Conservation (phyloP, 2,113 vertebrate species). For the Plecturocebus donacophilus region DNA sequence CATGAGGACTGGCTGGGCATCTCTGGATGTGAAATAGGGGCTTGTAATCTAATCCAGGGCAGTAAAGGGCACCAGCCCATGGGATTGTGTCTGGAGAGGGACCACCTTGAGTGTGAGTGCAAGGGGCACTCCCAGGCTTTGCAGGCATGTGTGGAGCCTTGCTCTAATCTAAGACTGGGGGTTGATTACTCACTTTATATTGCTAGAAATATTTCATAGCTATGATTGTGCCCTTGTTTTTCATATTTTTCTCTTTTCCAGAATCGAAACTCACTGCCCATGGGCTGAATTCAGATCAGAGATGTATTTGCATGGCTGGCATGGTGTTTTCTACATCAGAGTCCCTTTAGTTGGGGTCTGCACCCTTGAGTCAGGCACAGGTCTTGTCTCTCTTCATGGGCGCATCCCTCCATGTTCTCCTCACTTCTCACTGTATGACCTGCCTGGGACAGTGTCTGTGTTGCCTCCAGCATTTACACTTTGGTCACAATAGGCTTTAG, state of each 20-base stretch:
- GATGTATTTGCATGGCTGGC: neutral
- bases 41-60: too few relatives aligned
- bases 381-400: rapidly evolving
- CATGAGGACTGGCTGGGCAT: neutral
- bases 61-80: neutral
- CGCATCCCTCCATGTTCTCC: neutral
- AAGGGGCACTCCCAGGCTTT: neutral
- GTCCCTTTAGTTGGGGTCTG: neutral
- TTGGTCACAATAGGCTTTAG: neutral
- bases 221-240: neutral
- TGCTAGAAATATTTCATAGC: neutral
- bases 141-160: rapidly evolving
- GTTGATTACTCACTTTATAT: neutral
- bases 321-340: neutral
- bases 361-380: rapidly evolving
- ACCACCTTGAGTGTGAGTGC: too few relatives aligned
- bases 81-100: neutral
- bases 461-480: neutral
- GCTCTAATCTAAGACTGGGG: neutral
- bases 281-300: neutral
- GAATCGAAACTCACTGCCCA: neutral
- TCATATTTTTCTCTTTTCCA: neutral
- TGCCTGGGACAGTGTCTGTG: neutral
- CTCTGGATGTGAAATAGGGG: neutral
- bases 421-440: neutral